Evolutionary conservation across 2,888 invertebrate species (phyloP), one percentile per base, ranked within the genome.

Genomic region (Bugulina stolonifera): DNA sequence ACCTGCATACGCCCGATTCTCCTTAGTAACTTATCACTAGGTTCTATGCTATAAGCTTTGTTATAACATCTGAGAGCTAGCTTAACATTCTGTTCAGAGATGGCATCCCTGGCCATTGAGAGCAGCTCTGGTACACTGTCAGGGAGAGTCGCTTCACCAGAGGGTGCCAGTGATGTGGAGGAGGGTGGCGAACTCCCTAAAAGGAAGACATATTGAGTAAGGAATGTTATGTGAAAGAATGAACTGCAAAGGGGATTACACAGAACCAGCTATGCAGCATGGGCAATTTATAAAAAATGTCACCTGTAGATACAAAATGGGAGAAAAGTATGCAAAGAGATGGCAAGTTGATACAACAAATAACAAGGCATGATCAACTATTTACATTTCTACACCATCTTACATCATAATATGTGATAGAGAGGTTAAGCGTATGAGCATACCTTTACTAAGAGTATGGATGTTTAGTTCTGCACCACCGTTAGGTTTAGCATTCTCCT

Each of bases 21-120:
- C 10, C 71, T 69, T 25, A 52, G 29, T 35, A 73, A 29, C n/a
- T 54, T 73, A 18, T 54, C 73, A 52, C n/a, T 52, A 1, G 73
- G 73, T 1, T 34, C 23, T 32, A 73, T 27, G 35, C 34, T 54
- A 27, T 73, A 71, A 35, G 73, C 73, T n/a, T 52, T 55, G 43
- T 29, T 43, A 35, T 54, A 70, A 27, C 29, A 35, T 25, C n/a
- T n/a, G 14, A 72, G 27, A 3, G 72, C 72, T 18, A n/a, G 5
- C 54, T 32, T 35, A 5, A 72, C 58, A 64, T 70, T 29, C 23
- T 29, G 29, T 54, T 70, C 52, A n/a, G 22, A 5, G 25, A 70
- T 43, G 18, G 52, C 35, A 35, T 70, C 27, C 52, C 29, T 43
- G 10, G 70, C 70, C 32, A 10, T 54, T 5, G 70, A 2, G 35